Conservation (phyloP, 2,113 vertebrate species). For the Ellobius talpinus region DNA sequence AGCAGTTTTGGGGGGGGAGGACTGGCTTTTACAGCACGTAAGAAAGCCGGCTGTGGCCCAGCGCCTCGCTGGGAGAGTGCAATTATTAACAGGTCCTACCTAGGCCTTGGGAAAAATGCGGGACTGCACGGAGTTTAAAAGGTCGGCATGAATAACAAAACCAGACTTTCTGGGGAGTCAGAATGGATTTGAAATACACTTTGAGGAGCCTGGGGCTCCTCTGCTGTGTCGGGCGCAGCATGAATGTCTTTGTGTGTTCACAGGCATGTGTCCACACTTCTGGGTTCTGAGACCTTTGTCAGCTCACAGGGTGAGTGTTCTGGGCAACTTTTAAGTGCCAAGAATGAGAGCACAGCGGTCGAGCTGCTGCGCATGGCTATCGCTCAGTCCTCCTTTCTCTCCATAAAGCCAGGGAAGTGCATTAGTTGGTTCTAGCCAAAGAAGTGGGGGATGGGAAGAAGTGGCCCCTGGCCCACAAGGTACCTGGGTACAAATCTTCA, state of each 20-base stretch:
- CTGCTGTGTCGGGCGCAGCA: neutral
- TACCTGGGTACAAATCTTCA: neutral
- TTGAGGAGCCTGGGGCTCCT: conserved; percentile 61
- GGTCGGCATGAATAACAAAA: conserved; percentile 88
- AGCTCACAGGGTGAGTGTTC: conserved; percentile 53
- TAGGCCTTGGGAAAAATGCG: conserved; percentile 87
- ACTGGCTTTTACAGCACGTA: conserved; percentile 63
- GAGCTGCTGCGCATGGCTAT: neutral
- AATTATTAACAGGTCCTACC: conserved; percentile 89
- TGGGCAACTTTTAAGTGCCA: conserved; percentile 64
- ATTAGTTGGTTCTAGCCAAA: neutral
- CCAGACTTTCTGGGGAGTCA: conserved; percentile 87
- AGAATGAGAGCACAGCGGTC: neutral
- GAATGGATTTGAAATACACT: conserved; percentile 79
- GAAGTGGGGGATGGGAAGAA: neutral
- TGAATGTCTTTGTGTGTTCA: conserved; percentile 32
- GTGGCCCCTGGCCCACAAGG: neutral
- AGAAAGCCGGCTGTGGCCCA: conserved; percentile 65
- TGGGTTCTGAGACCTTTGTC: conserved; percentile 59
- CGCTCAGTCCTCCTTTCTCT: neutral
- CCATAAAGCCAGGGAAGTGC: neutral
- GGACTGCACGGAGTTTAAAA: conserved; percentile 87
- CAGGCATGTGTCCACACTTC: neutral
- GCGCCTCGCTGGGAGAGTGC: conserved; percentile 85
- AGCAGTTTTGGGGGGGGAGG: conserved; percentile 65